A percentile compares a stretch with the other conserved stretches of the same genome.
Evolutionary conservation across 2,797 vertebrate species (phyloP).

Genomic region (Hydrolagus colliei): DNA sequence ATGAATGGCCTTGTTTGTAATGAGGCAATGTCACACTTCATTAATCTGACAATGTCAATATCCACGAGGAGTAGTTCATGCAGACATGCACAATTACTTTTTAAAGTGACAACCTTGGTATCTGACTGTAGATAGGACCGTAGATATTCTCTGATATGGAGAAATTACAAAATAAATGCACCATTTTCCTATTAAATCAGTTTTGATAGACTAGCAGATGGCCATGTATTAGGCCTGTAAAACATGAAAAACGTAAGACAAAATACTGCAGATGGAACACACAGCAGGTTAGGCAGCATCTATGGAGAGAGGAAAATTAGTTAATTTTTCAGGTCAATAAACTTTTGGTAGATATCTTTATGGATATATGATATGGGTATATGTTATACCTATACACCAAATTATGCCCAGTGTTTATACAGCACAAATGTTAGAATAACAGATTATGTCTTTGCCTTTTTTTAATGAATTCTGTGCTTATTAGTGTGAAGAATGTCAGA

Average conservation of each 20-base stretch:
- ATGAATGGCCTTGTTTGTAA: conserved; percentile 13
- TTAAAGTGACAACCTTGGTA: conserved; percentile 23
- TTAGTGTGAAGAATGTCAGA: not conserved
- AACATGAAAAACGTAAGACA: not conserved
- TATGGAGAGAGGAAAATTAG: no score
- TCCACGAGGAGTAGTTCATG: not conserved
- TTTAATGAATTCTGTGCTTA: not conserved
- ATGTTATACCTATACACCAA: no score
- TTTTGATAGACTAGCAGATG: conserved; percentile 24
- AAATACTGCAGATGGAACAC: conserved; percentile 11
- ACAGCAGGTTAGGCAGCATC: not conserved
- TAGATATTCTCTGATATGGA: not conserved
- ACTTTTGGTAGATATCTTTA: no score
- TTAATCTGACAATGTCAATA: conserved; percentile 26
- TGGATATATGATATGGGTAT: no score
- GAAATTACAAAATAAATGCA: conserved; percentile 11
- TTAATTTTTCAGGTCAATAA: no score
- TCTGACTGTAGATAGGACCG: not conserved
- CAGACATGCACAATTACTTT: not conserved
- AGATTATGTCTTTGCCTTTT: not conserved
- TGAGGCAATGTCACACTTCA: not conserved
- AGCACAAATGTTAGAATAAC: no score
- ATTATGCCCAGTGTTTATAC: no score
- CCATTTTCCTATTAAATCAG: conserved; percentile 28
- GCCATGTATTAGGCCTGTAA: conserved; percentile 10